Percentiles rank a stretch among this genome's conserved stretches.
Evolutionary conservation across 2,113 vertebrate species (phyloP).

Genomic region (Hydropotes inermis): DNA sequence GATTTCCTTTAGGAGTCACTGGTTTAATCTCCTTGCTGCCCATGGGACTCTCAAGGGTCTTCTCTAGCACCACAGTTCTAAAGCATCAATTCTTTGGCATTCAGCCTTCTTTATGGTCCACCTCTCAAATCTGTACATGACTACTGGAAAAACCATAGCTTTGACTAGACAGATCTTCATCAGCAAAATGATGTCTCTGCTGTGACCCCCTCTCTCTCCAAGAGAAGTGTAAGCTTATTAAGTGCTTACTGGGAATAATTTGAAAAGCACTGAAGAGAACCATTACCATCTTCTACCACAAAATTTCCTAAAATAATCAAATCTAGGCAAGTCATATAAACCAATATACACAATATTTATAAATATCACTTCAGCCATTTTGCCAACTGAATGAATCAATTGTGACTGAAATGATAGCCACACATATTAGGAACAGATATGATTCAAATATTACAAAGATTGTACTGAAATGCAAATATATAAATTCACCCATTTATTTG

Average conservation of each 20-base stretch:
- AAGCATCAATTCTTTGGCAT: not conserved
- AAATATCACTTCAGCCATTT: conserved; percentile 7
- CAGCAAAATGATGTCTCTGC: not conserved
- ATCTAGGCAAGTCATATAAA: not conserved
- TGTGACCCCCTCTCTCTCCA: not conserved
- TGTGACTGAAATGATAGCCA: not conserved
- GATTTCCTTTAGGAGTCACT: not conserved
- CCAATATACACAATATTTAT: not conserved
- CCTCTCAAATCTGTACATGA: not conserved
- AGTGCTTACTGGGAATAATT: not conserved
- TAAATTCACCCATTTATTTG: not conserved
- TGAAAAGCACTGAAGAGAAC: not conserved
- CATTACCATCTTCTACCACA: not conserved
- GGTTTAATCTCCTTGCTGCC: not conserved
- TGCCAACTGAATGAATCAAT: not conserved
- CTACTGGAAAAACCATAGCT: not conserved
- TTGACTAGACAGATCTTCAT: not conserved
- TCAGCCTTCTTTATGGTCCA: not conserved
- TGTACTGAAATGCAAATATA: not conserved
- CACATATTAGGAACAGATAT: not conserved
- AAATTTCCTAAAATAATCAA: not conserved
- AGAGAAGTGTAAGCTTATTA: not conserved
- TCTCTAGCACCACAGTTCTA: not conserved
- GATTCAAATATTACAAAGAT: not conserved
- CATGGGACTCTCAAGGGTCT: not conserved